Evolutionary conservation across 1,140 invertebrate genomes (phyloP).

Genomic region (Drosophila tropicalis): DNA sequence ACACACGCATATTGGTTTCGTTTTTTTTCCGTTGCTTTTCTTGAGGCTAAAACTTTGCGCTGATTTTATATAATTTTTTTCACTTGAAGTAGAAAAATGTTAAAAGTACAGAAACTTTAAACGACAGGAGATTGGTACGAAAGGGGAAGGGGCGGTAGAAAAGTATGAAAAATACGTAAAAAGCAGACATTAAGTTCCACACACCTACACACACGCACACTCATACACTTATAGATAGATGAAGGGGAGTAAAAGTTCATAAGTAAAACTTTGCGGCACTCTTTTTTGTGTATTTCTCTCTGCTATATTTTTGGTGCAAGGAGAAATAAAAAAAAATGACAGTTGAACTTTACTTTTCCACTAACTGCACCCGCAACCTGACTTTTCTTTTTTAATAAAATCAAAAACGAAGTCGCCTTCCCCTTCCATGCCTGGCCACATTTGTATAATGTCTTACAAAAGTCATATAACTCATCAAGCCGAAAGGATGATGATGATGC

Average conservation of each 20-base stretch:
- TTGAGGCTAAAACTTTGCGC: constrained; percentile 64
- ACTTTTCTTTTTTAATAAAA: constrained; percentile 55
- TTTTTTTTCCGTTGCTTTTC: constrained; percentile 36
- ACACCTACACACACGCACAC: constrained; percentile 41
- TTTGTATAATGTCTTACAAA: constrained; percentile 67
- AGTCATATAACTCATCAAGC: constrained; percentile 51
- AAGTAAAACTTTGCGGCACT: constrained; percentile 62
- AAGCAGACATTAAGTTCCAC: constrained; percentile 37
- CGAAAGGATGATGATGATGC: neutral
- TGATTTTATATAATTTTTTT: constrained; percentile 63
- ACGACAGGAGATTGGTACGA: constrained; percentile 27
- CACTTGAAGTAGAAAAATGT: constrained; percentile 56
- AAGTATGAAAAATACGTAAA: constrained; percentile 7
- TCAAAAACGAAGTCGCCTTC: constrained; percentile 31
- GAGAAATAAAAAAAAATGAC: constrained; percentile 56
- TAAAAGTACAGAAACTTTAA: constrained; percentile 62
- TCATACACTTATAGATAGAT: constrained; percentile 41
- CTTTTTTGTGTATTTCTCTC: neutral
- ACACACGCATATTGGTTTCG: constrained; percentile 65
- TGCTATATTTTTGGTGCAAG: constrained; percentile 17
- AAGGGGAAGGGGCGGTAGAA: neutral
- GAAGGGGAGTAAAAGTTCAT: constrained; percentile 71
- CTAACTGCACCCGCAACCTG: constrained; percentile 46
- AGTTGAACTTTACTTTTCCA: constrained; percentile 67
- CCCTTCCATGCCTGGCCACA: constrained; percentile 37